These are phyloP conservation scores for Dendrocopos noguchii DNA, from an alignment of 2,113 vertebrate species.

Conservation along the genomic window DNA sequence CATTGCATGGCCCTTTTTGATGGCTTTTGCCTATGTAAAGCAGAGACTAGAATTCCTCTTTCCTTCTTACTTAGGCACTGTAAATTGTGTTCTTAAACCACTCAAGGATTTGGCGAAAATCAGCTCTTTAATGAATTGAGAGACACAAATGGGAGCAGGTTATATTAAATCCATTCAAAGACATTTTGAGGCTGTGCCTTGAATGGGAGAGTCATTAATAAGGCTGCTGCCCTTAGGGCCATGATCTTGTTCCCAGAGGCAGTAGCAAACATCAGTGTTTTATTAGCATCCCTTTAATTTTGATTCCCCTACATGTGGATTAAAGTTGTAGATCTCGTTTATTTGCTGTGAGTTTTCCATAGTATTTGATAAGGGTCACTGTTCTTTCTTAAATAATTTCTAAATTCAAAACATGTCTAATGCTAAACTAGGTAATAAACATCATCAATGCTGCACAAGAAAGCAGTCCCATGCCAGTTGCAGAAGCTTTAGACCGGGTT, in stretches of 20 bases:
- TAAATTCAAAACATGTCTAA: not conserved
- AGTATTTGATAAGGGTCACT: not conserved
- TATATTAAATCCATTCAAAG: not conserved
- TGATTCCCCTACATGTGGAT: not conserved
- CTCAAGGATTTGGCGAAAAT: not conserved
- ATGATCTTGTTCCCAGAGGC: not conserved
- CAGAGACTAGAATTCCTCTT: not conserved
- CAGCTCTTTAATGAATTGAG: not conserved
- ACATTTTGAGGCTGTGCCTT: not conserved
- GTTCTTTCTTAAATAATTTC: not conserved
- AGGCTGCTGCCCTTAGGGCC: not conserved
- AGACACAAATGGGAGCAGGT: not conserved
- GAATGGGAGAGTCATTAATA: not conserved
- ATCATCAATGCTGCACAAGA: conserved; percentile 97
- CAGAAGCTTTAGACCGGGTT: conserved; percentile 93
- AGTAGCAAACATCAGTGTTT: not conserved
- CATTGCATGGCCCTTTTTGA: not conserved
- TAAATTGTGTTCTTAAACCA: not conserved
- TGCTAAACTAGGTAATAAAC: conserved; percentile 88
- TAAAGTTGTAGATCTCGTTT: not conserved
- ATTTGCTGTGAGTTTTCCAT: not conserved
- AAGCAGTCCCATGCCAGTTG: conserved; percentile 91
- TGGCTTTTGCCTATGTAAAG: not conserved
- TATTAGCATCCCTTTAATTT: not conserved
- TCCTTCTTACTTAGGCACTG: not conserved